Conservation (phyloP, 2,797 vertebrate species). For the Capromys pilorides region DNA sequence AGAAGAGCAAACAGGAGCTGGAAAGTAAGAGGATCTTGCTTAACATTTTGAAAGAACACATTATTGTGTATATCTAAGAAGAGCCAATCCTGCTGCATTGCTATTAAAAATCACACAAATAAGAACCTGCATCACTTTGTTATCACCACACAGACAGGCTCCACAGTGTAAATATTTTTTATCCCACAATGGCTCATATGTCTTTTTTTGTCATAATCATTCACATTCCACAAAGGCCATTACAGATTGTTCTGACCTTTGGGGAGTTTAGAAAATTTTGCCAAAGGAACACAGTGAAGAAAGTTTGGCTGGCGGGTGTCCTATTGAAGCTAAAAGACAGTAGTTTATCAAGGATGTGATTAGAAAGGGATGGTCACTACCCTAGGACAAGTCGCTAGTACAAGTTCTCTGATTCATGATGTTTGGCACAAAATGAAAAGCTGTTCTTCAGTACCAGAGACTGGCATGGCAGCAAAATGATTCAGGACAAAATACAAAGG, state of each 20-base stretch:
- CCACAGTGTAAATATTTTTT: slow-evolving; percentile 64
- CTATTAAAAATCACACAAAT: slow-evolving; percentile 49
- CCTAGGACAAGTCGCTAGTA: slow-evolving; percentile 35
- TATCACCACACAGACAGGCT: slow-evolving; percentile 36
- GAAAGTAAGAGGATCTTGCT: background rate
- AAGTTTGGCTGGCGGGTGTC: slow-evolving; percentile 37
- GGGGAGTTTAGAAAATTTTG: slow-evolving; percentile 59
- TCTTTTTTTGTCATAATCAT: slow-evolving; percentile 59
- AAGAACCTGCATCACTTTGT: slow-evolving; percentile 56
- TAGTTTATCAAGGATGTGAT: background rate
- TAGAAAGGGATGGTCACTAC: background rate
- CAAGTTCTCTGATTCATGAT: slow-evolving; percentile 57
- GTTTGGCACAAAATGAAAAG: slow-evolving; percentile 44
- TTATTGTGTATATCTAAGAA: slow-evolving; percentile 33
- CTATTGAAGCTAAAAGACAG: slow-evolving; percentile 36
- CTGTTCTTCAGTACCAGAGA: slow-evolving; percentile 16
- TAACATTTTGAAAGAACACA: slow-evolving; percentile 31
- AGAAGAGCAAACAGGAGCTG: slow-evolving; percentile 26
- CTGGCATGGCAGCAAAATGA: background rate
- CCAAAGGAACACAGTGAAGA: slow-evolving; percentile 60
- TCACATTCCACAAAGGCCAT: slow-evolving; percentile 64
- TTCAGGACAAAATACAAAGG: background rate
- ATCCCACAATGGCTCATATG: slow-evolving; percentile 42
- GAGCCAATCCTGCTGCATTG: background rate
- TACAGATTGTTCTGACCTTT: slow-evolving; percentile 68